A percentile compares a stretch with the other conserved stretches of the same genome.
Evolutionary conservation across 2,797 vertebrate species (phyloP).

Genomic region (Scyliorhinus canicula): DNA sequence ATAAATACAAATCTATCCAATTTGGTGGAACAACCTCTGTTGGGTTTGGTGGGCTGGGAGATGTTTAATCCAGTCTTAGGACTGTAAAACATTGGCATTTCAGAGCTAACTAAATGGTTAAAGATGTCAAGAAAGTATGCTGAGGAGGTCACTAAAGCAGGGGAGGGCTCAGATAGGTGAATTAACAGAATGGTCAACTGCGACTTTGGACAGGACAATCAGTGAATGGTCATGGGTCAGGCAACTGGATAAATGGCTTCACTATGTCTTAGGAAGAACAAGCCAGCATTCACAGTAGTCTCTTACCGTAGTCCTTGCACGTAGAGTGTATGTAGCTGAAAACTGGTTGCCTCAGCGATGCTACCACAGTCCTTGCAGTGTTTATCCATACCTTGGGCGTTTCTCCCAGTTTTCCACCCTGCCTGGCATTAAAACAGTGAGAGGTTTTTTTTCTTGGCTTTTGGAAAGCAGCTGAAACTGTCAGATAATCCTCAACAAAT

Average conservation of each 20-base stretch:
- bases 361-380: neutral
- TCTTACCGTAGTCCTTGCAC: neutral
- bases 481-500: neutral
- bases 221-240: neutral
- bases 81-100: neutral
- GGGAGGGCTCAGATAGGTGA: neutral
- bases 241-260: neutral
- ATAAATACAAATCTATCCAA: neutral
- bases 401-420: constrained; percentile 17
- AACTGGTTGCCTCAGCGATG: neutral
- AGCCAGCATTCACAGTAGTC: neutral
- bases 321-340: neutral
- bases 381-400: neutral
- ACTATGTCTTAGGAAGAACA: neutral
- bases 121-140: neutral
- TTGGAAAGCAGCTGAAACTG: neutral
- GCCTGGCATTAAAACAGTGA: neutral
- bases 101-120: neutral
- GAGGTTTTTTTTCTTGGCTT: constrained; percentile 9
- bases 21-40: neutral
- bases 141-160: neutral
- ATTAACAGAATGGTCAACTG: neutral
- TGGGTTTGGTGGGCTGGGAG: neutral
- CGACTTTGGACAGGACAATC: neutral
- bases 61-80: neutral